Evolutionary conservation across 2,113 vertebrate species (phyloP).

Genomic region (Aythya baeri): DNA sequence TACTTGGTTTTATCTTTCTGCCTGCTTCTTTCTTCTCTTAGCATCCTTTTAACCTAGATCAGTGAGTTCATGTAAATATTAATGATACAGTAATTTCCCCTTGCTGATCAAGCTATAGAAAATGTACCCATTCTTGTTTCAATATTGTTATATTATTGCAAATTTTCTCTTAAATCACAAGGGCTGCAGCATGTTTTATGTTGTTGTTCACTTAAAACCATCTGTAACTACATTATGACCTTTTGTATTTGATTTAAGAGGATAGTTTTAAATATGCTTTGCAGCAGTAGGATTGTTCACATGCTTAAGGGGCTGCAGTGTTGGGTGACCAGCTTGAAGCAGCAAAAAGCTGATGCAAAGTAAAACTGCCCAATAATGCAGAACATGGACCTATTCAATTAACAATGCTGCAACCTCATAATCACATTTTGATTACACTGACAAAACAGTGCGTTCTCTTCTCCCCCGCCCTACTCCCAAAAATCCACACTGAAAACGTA

Average conservation of each 20-base stretch:
- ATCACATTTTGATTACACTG: background rate
- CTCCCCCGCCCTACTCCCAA: background rate
- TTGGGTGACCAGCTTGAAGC: background rate
- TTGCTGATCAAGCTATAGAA: background rate
- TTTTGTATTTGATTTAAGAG: background rate
- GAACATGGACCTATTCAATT: background rate
- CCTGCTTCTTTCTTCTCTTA: background rate
- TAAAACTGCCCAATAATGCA: slow-evolving; percentile 1
- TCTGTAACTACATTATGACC: background rate
- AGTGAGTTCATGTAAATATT: background rate
- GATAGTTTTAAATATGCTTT: background rate
- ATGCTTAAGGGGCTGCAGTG: background rate
- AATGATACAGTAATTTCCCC: background rate
- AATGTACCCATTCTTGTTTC: background rate
- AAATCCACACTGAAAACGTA: background rate
- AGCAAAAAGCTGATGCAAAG: background rate
- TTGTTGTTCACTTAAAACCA: background rate
- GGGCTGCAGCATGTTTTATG: background rate
- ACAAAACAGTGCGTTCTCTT: background rate
- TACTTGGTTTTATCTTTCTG: background rate
- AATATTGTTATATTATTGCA: background rate
- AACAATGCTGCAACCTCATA: background rate
- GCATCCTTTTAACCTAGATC: background rate
- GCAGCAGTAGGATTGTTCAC: background rate
- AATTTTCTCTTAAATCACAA: background rate